Conservation (phyloP, 1,140 invertebrate species). For the Tyrophagus putrescentiae region DNA sequence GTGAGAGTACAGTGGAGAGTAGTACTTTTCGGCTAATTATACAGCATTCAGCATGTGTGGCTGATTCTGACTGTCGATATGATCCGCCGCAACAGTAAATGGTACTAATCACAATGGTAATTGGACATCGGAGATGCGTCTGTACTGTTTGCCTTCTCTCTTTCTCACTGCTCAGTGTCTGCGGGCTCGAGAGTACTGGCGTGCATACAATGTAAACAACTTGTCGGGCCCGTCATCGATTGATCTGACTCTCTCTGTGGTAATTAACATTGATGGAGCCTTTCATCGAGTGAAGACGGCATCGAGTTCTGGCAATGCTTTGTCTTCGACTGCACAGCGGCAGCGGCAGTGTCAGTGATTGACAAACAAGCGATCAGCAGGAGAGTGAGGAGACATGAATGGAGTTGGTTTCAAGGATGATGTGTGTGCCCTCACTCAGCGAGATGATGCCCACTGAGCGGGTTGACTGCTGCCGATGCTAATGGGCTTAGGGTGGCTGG, state of each 20-base stretch:
- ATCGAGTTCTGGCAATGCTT: neutral
- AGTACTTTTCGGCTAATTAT: too few species aligned
- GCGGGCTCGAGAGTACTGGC: neutral
- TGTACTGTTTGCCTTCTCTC: neutral
- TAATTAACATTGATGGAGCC: neutral
- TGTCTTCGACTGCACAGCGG: neutral
- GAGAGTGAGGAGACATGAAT: neutral
- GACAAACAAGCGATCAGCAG: constrained; percentile 14
- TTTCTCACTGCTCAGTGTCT: neutral
- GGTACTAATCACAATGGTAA: constrained; percentile 1
- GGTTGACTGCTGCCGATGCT: too few species aligned
- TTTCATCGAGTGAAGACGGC: neutral
- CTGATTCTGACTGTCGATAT: neutral
- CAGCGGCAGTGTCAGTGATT: neutral
- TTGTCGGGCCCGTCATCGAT: neutral
- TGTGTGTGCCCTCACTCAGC: too few species aligned
- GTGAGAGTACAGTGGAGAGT: neutral
- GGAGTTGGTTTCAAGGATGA: too few species aligned
- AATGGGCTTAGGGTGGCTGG: too few species aligned
- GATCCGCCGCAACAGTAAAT: neutral
- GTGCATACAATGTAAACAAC: constrained; percentile 16
- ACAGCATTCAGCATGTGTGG: too few species aligned
- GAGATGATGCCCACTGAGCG: too few species aligned
- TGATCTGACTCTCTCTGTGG: neutral
- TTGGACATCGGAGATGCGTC: constrained; percentile 2